Percentiles rank a stretch among this genome's conserved stretches.
phyloP scores from a whole-genome alignment of 2,888 invertebrate genomes.

The Athalia rosae region DNA sequence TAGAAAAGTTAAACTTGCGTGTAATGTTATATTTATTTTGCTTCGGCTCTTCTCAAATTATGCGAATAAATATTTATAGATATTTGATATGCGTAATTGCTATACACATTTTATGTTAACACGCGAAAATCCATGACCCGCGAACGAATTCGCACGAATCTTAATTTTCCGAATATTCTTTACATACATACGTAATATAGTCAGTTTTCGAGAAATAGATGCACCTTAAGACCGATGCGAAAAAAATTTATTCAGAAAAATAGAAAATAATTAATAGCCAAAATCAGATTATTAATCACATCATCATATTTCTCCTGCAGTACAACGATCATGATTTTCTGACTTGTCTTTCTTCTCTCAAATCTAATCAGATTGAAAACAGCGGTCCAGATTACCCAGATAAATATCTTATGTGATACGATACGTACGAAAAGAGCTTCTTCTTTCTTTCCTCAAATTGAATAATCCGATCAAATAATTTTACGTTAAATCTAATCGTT shows the following conservation, averaged over 20 bases:
- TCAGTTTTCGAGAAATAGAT: too few relatives aligned
- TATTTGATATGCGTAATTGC: conserved; percentile 53
- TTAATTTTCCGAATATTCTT: too few relatives aligned
- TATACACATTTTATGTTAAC: conserved; percentile 55
- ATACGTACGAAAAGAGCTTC: conserved; percentile 34
- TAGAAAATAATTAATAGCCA: conserved; percentile 37
- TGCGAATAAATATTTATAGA: conserved; percentile 51
- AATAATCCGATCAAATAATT: conserved; percentile 4
- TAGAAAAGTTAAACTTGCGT: conserved; percentile 19
- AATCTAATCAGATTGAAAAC: conserved; percentile 14
- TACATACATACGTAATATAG: too few relatives aligned
- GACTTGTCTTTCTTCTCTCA: not conserved
- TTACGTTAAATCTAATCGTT: conserved; percentile 14
- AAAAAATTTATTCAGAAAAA: not conserved
- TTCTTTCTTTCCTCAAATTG: conserved; percentile 12
- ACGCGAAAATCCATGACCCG: conserved; percentile 50
- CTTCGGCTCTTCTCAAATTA: conserved; percentile 43
- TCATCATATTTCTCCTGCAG: conserved; percentile 6
- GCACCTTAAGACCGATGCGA: too few relatives aligned
- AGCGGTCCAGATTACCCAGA: conserved; percentile 18
- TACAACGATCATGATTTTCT: conserved; percentile 30
- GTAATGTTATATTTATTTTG: conserved; percentile 24
- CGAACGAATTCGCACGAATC: too few relatives aligned
- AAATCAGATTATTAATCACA: conserved; percentile 19
- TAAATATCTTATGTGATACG: conserved; percentile 13